A percentile compares a stretch with the other conserved stretches of the same genome.
Conservation (phyloP, 2,113 vertebrate genomes). For the Ceuthmochares aereus region DNA sequence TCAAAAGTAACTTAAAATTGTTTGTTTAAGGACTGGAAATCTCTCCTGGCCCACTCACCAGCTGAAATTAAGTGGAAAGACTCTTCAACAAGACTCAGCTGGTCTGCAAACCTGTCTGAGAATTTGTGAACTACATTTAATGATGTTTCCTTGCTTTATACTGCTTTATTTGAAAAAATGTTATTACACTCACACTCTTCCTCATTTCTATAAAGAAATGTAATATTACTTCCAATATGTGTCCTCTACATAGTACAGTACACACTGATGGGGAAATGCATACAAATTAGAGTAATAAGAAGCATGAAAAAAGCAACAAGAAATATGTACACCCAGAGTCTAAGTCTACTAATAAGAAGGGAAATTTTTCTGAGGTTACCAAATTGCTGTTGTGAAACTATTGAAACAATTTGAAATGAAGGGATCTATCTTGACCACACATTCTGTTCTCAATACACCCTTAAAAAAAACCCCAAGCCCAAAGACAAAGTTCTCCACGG, state of each 20-base stretch:
- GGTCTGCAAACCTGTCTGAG: slow-evolving; percentile 49
- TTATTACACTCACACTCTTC: background rate
- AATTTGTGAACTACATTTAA: slow-evolving; percentile 46
- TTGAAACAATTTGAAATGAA: background rate
- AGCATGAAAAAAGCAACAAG: background rate
- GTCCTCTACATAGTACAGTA: background rate
- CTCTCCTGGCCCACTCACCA: slow-evolving; percentile 40
- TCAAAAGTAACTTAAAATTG: slow-evolving; percentile 31
- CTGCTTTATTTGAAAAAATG: background rate
- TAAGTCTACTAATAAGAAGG: background rate
- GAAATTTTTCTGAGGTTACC: background rate
- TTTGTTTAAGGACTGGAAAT: slow-evolving; percentile 49
- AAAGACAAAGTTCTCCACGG: background rate
- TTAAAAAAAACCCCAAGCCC: accelerated
- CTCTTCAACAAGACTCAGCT: slow-evolving; percentile 59
- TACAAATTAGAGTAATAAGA: background rate
- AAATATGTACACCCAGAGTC: background rate
- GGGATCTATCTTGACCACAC: background rate
- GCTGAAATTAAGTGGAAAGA: slow-evolving; percentile 58
- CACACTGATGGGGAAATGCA: background rate
- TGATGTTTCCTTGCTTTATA: slow-evolving; percentile 9
- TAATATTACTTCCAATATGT: background rate
- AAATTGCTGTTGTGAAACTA: background rate
- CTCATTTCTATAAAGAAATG: background rate
- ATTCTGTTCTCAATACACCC: background rate